Percentiles rank a stretch among this genome's conserved stretches.
Evolutionary conservation across 2,797 vertebrate genomes (phyloP).

Genomic region (Gobionotothen gibberifrons): DNA sequence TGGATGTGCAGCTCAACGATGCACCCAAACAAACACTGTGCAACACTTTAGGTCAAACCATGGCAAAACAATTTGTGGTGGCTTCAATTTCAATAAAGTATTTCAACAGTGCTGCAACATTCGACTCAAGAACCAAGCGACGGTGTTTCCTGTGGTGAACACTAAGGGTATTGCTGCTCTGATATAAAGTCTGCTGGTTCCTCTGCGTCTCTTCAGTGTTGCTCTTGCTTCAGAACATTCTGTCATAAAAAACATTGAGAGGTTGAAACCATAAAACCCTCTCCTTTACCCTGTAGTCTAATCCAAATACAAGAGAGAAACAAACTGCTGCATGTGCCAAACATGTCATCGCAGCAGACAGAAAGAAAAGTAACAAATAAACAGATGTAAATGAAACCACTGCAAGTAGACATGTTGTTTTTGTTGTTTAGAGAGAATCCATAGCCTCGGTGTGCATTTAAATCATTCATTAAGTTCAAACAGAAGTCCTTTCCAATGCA

Average conservation of each 20-base stretch:
- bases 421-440: constrained; percentile 69
- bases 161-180: constrained; percentile 79
- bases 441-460: constrained; percentile 62
- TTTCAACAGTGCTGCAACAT: constrained; percentile 68
- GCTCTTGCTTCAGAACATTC: constrained; percentile 56
- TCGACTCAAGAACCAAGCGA: constrained; percentile 50
- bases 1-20: constrained; percentile 52
- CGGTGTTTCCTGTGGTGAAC: constrained; percentile 65
- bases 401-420: constrained; percentile 49
- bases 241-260: constrained; percentile 42
- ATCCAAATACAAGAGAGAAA: constrained; percentile 67
- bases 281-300: constrained; percentile 85
- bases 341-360: constrained; percentile 54
- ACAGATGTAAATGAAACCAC: constrained; percentile 56
- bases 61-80: constrained; percentile 64
- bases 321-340: constrained; percentile 49
- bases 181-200: constrained; percentile 67
- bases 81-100: constrained; percentile 73
- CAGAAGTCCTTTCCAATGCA: constrained; percentile 59
- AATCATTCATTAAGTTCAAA: constrained; percentile 66
- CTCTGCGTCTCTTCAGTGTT: constrained; percentile 35
- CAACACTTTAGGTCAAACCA: constrained; percentile 75
- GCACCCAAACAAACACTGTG: constrained; percentile 54
- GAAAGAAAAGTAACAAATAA: constrained; percentile 54
- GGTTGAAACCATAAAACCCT: constrained; percentile 31